These are phyloP conservation scores for Aphidius ervi DNA, from an alignment of 1,140 invertebrate genomes.

Conservation along the genomic window DNA sequence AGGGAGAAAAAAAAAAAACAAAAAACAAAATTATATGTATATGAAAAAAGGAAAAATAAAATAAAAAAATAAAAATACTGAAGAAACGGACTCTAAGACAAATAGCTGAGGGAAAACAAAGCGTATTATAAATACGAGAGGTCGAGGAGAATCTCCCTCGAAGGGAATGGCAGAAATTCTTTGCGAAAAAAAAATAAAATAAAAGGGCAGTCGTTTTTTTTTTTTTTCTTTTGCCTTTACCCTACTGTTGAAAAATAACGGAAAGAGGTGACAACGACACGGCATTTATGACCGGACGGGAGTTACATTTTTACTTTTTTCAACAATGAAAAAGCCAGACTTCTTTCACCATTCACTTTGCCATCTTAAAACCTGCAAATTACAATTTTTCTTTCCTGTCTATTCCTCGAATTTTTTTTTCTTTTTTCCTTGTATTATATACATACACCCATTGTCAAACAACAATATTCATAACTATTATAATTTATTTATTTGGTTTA, in stretches of 20 bases:
- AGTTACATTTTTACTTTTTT: conserved; percentile 41
- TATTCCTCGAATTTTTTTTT: conserved; percentile 7
- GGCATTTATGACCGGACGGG: conserved; percentile 21
- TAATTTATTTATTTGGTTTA: conserved; percentile 35
- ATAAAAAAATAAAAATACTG: too few species aligned
- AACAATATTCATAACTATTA: conserved; percentile 17
- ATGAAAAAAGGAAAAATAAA: too few species aligned
- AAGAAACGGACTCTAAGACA: conserved; percentile 27
- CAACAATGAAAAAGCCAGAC: conserved; percentile 46
- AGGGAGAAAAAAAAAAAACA: background rate
- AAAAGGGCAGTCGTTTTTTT: conserved; percentile 24
- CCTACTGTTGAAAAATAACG: background rate
- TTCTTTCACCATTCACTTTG: conserved; percentile 34
- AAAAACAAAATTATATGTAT: too few species aligned
- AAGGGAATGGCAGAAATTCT: background rate
- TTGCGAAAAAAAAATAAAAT: conserved; percentile 18
- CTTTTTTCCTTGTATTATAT: conserved; percentile 20
- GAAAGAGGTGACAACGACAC: conserved; percentile 15
- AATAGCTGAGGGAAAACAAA: conserved; percentile 41
- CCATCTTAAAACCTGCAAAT: conserved; percentile 25
- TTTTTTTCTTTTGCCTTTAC: conserved; percentile 25
- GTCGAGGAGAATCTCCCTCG: conserved; percentile 3
- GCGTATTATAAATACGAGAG: conserved; percentile 38
- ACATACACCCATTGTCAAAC: conserved; percentile 10
- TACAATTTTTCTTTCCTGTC: conserved; percentile 26